Conservation (phyloP, 2,797 vertebrate species). For the Xenopus petersii region DNA sequence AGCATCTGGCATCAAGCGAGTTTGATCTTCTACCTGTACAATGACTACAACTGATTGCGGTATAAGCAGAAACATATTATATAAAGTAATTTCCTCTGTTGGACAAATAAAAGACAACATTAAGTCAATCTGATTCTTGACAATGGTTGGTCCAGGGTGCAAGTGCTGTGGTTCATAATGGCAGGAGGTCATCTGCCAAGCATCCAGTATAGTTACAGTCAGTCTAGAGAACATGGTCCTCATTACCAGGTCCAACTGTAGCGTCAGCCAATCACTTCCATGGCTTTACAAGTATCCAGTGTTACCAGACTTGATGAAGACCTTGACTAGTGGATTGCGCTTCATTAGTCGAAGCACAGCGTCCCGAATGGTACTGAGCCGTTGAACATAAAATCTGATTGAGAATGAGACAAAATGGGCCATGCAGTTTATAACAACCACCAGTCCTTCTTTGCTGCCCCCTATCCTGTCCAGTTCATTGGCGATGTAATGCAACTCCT, state of each 20-base stretch:
- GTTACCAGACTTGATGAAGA: conserved; percentile 58
- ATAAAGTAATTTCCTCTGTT: too few relatives aligned
- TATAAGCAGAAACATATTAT: too few relatives aligned
- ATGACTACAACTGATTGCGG: too few relatives aligned
- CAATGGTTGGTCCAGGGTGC: too few relatives aligned
- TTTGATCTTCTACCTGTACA: too few relatives aligned
- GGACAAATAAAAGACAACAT: too few relatives aligned
- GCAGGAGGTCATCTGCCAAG: too few relatives aligned
- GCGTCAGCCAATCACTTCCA: conserved; percentile 58
- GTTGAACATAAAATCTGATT: neutral
- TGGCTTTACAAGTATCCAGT: conserved; percentile 57
- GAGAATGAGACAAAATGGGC: neutral
- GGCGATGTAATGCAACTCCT: conserved; percentile 7
- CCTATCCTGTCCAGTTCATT: conserved; percentile 10
- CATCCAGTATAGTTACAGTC: too few relatives aligned
- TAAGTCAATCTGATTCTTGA: too few relatives aligned
- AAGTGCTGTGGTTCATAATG: too few relatives aligned
- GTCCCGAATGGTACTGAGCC: neutral
- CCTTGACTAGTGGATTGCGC: conserved; percentile 40
- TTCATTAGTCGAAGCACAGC: neutral
- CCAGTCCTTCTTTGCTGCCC: neutral
- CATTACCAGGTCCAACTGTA: conserved; percentile 55
- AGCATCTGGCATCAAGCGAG: too few relatives aligned
- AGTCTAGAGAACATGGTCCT: conserved; percentile 46
- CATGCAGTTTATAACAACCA: conserved; percentile 5